phyloP scores from a whole-genome alignment of 2,888 invertebrate species.

The Drosophila ustulata region DNA sequence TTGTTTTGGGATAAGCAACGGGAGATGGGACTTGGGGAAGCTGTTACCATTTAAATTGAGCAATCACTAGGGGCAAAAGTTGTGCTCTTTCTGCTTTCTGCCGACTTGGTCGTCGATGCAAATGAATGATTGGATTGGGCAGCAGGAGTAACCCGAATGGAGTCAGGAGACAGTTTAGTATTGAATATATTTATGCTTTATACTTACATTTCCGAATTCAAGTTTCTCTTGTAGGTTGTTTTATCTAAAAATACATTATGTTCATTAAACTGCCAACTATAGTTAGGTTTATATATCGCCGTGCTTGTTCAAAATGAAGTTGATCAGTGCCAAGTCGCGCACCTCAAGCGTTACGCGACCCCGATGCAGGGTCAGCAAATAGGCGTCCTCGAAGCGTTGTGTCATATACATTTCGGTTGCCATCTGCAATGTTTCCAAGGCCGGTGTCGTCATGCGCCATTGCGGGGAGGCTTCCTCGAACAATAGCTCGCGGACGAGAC shows the following conservation, averaged over 20 bases:
- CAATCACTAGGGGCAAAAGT: constrained; percentile 77
- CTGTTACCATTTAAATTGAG: constrained; percentile 77
- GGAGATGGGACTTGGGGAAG: constrained; percentile 14
- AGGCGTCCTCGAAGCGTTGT: neutral
- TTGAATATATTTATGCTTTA: neutral
- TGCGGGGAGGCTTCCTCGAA: neutral
- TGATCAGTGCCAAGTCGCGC: neutral
- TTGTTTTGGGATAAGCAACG: constrained; percentile 27
- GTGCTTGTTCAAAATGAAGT: neutral
- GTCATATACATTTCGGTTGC: neutral
- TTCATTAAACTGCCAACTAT: neutral
- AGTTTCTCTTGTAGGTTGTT: neutral
- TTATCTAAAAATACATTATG: neutral
- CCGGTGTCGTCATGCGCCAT: neutral
- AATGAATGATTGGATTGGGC: constrained; percentile 58
- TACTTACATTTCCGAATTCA: neutral
- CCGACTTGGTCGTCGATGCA: constrained; percentile 24
- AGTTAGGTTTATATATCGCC: neutral
- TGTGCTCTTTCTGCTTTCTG: constrained; percentile 32
- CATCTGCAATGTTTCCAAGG: neutral
- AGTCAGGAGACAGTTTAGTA: neutral
- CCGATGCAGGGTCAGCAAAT: neutral
- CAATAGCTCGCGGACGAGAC: neutral
- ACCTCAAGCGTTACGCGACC: neutral
- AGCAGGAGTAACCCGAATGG: neutral